Evolutionary conservation across 2,113 vertebrate species (phyloP).

Genomic region (Hippocampus mohnikei): DNA sequence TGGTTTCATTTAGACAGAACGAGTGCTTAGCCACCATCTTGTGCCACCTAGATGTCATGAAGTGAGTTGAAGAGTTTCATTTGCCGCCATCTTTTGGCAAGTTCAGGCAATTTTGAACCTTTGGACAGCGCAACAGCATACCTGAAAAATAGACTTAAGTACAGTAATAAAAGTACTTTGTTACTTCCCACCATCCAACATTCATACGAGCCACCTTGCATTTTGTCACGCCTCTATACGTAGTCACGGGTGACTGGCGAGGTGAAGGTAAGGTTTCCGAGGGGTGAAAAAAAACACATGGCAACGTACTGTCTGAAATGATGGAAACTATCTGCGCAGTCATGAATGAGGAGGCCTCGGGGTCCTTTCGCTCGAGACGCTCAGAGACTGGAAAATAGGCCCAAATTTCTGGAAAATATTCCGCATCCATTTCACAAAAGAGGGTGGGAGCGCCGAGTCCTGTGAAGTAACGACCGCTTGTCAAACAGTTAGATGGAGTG

Average conservation of each 20-base stretch:
- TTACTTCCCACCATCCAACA: too few species aligned
- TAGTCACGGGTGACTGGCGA: not conserved
- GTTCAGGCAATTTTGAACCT: too few species aligned
- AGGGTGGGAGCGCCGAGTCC: conserved; percentile 35
- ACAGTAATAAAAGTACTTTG: too few species aligned
- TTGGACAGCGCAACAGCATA: too few species aligned
- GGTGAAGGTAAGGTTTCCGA: not conserved
- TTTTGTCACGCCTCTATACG: too few species aligned
- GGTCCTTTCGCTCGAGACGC: conserved; percentile 24
- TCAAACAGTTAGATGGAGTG: not conserved
- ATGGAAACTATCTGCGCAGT: conserved; percentile 2
- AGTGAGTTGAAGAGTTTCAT: too few species aligned
- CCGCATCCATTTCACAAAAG: conserved; percentile 50
- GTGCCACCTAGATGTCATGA: too few species aligned
- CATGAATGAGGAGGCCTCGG: conserved; percentile 30
- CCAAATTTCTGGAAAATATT: conserved; percentile 54
- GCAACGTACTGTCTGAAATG: conserved; percentile 3
- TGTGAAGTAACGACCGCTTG: conserved; percentile 19
- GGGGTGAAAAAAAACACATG: not conserved
- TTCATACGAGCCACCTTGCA: too few species aligned
- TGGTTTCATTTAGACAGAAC: too few species aligned
- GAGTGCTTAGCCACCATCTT: too few species aligned
- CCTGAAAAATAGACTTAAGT: too few species aligned
- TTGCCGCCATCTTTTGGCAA: too few species aligned
- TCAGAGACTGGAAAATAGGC: conserved; percentile 46